A percentile compares a stretch with the other conserved stretches of the same genome.
These are phyloP conservation scores for Greenwoodochromis staneri DNA, from an alignment of 2,113 vertebrate species.

Conservation along the genomic window DNA sequence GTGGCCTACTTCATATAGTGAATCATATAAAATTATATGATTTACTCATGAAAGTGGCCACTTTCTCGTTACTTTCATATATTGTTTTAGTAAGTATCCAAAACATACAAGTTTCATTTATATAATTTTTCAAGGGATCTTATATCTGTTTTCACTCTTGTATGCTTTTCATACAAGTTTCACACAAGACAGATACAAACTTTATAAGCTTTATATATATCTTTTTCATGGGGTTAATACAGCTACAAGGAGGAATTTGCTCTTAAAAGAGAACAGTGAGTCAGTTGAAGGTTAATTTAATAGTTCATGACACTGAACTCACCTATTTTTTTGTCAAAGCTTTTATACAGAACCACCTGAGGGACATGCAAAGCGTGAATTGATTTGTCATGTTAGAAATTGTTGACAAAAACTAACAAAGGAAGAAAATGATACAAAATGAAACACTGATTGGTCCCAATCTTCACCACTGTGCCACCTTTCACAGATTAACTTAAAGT, in stretches of 20 bases:
- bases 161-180: background rate
- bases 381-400: background rate
- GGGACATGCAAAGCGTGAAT: fast-evolving
- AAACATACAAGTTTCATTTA: too few relatives aligned
- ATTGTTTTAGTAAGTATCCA: too few relatives aligned
- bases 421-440: background rate
- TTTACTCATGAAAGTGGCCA: too few relatives aligned
- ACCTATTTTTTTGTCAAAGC: background rate
- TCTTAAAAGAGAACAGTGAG: background rate
- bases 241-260: background rate
- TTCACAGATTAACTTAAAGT: background rate
- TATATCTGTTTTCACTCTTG: too few relatives aligned
- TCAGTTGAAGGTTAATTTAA: background rate
- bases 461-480: background rate
- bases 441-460: fast-evolving
- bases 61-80: too few relatives aligned
- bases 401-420: background rate
- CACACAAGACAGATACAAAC: background rate
- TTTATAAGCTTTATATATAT: background rate
- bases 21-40: background rate
- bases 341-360: background rate
- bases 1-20: background rate
- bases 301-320: background rate
- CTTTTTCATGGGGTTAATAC: fast-evolving
- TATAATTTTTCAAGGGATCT: too few relatives aligned